Evolutionary conservation across 2,797 vertebrate species (phyloP).

Genomic region (Megalops cyprinoides): DNA sequence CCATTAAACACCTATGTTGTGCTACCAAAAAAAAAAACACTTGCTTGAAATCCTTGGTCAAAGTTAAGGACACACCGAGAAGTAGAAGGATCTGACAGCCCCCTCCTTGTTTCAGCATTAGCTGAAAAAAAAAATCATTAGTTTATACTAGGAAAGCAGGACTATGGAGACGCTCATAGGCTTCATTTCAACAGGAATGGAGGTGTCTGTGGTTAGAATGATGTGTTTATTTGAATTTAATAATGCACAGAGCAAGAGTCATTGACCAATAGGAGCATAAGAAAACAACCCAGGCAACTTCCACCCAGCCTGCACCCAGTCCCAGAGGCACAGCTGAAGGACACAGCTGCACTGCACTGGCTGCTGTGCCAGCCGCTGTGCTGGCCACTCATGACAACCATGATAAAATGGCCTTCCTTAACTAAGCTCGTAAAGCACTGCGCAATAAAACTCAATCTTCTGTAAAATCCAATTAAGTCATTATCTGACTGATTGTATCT

Average conservation of each 20-base stretch:
- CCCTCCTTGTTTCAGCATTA: not conserved
- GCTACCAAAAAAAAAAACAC: too few relatives aligned
- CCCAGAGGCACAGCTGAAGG: slow-evolving; percentile 74
- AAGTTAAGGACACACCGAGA: not conserved
- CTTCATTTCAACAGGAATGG: slow-evolving; percentile 48
- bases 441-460: slow-evolving; percentile 99
- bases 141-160: too few relatives aligned
- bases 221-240: slow-evolving; percentile 72
- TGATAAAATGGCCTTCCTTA: slow-evolving; percentile 99
- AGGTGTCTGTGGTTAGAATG: slow-evolving; percentile 47
- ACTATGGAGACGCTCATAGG: too few relatives aligned
- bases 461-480: slow-evolving; percentile 99
- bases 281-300: slow-evolving; percentile 76
- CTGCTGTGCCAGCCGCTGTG: slow-evolving; percentile 72
- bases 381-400: slow-evolving; percentile 86
- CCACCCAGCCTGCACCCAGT: slow-evolving; percentile 57
- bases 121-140: not conserved
- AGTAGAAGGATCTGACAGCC: too few relatives aligned
- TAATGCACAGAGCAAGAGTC: slow-evolving; percentile 65
- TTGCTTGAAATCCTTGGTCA: too few relatives aligned
- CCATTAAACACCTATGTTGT: too few relatives aligned
- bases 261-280: slow-evolving; percentile 70
- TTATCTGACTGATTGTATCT: slow-evolving; percentile 99
- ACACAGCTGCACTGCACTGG: slow-evolving; percentile 71
- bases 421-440: slow-evolving; percentile 99